Evolutionary conservation across 1,140 invertebrate species (phyloP).

Genomic region (Drosophila lacertosa): DNA sequence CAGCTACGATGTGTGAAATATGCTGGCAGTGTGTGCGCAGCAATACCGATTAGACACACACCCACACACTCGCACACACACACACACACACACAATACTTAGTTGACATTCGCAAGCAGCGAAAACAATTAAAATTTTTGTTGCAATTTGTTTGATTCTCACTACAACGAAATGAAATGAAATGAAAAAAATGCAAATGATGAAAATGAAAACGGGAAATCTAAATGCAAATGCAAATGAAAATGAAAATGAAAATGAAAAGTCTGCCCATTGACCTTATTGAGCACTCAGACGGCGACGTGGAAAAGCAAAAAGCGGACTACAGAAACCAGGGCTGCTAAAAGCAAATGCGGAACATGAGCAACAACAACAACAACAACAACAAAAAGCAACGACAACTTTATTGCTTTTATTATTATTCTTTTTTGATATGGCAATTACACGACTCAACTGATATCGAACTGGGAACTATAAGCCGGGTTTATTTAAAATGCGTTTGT

Average conservation of each 20-base stretch:
- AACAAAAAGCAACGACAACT: no score
- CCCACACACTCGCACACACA: neutral
- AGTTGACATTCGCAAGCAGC: conserved; percentile 18
- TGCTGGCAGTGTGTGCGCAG: conserved; percentile 71
- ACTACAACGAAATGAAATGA: conserved; percentile 67
- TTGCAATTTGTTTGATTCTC: conserved; percentile 78
- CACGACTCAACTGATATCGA: no score
- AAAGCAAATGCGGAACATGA: neutral
- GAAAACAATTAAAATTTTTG: conserved; percentile 73
- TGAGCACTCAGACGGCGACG: conserved; percentile 60
- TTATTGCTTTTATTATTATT: no score
- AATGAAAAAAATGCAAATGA: conserved; percentile 74
- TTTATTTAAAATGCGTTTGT: no score
- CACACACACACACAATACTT: neutral
- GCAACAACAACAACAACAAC: neutral
- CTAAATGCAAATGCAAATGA: conserved; percentile 46
- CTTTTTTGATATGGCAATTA: no score
- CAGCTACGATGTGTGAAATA: conserved; percentile 76
- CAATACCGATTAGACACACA: conserved; percentile 69
- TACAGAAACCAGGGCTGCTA: neutral
- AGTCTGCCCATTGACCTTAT: conserved; percentile 77
- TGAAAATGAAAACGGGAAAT: conserved; percentile 65
- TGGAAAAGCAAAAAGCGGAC: neutral
- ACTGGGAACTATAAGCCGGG: no score
- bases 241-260: conserved; percentile 56